Conservation (phyloP, 1,140 invertebrate genomes). For the Ctenoplectra terminalis region DNA sequence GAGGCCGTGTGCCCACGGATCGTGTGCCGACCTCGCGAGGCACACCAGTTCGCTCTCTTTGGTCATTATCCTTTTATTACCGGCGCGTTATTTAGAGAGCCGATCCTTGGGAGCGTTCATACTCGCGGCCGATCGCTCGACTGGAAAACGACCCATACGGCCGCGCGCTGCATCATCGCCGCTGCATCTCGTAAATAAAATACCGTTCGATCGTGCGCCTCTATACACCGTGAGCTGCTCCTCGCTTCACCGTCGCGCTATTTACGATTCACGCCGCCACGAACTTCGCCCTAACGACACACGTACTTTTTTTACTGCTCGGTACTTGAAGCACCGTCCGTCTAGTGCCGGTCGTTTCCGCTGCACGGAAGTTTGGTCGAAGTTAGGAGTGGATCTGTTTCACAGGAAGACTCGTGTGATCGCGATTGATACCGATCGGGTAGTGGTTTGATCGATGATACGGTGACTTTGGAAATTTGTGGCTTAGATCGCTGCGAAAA, state of each 20-base stretch:
- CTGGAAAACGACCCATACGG: conserved; percentile 71
- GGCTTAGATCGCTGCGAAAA: too few relatives aligned
- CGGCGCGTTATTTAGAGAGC: conserved; percentile 74
- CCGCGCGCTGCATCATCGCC: conserved; percentile 64
- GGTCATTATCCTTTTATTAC: conserved; percentile 77
- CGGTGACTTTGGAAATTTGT: too few relatives aligned
- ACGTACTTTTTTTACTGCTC: conserved; percentile 50
- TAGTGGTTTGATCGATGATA: too few relatives aligned
- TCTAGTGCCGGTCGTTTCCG: neutral
- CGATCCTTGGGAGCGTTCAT: conserved; percentile 65
- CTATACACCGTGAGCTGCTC: neutral
- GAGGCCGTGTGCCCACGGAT: conserved; percentile 12
- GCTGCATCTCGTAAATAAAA: conserved; percentile 70
- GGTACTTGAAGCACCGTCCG: neutral
- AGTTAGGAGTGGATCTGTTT: neutral
- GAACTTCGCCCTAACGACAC: conserved; percentile 59
- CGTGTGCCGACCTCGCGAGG: conserved; percentile 39
- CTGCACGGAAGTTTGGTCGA: neutral
- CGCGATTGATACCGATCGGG: too few relatives aligned
- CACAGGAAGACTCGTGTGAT: too few relatives aligned
- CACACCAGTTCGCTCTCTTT: conserved; percentile 56
- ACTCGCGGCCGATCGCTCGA: conserved; percentile 68
- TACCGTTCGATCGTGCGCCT: conserved; percentile 61
- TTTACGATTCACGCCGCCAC: conserved; percentile 51
- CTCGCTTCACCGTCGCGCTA: conserved; percentile 36